Percentiles rank a stretch among this genome's conserved stretches.
Conservation (phyloP, 2,888 invertebrate genomes). For the Idaea biselata region DNA sequence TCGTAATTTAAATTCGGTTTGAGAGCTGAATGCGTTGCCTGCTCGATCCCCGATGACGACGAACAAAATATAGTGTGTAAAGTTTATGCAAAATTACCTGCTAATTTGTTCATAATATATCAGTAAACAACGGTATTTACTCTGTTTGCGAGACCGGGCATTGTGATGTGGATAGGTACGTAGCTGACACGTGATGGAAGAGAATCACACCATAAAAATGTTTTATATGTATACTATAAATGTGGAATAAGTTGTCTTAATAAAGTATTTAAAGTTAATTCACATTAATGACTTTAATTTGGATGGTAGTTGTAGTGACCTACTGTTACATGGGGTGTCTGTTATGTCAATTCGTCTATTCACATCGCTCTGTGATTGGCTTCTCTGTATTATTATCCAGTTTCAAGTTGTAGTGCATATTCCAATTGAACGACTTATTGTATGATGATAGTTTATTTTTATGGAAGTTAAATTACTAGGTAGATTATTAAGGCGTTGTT, state of each 20-base stretch:
- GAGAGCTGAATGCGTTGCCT: slow-evolving; percentile 47
- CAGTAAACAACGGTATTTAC: slow-evolving; percentile 57
- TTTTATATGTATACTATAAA: slow-evolving; percentile 79
- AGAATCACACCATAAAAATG: slow-evolving; percentile 77
- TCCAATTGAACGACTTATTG: slow-evolving; percentile 69
- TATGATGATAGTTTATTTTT: slow-evolving; percentile 77
- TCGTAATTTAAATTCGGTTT: slow-evolving; percentile 10
- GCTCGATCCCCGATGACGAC: slow-evolving; percentile 70
- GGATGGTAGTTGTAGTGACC: slow-evolving; percentile 55
- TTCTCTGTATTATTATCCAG: slow-evolving; percentile 8
- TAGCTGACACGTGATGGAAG: slow-evolving; percentile 75
- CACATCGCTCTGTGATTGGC: slow-evolving; percentile 60
- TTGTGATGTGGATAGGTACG: slow-evolving; percentile 78
- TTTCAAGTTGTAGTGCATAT: slow-evolving; percentile 51
- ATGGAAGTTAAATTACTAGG: slow-evolving; percentile 71
- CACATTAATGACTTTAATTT: slow-evolving; percentile 72
- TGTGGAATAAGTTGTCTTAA: slow-evolving; percentile 80
- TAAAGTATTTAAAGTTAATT: slow-evolving; percentile 81
- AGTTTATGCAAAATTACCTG: slow-evolving; percentile 68
- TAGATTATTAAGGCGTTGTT: slow-evolving; percentile 76
- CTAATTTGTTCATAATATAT: slow-evolving; percentile 66
- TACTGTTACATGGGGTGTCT: slow-evolving; percentile 27
- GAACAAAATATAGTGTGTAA: slow-evolving; percentile 79
- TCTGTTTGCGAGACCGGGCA: slow-evolving; percentile 66
- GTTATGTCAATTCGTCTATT: slow-evolving; percentile 45